Percentiles rank a stretch among this genome's conserved stretches.
Evolutionary conservation across 2,888 invertebrate species (phyloP).

Genomic region (Eutolmus rufibarbis): DNA sequence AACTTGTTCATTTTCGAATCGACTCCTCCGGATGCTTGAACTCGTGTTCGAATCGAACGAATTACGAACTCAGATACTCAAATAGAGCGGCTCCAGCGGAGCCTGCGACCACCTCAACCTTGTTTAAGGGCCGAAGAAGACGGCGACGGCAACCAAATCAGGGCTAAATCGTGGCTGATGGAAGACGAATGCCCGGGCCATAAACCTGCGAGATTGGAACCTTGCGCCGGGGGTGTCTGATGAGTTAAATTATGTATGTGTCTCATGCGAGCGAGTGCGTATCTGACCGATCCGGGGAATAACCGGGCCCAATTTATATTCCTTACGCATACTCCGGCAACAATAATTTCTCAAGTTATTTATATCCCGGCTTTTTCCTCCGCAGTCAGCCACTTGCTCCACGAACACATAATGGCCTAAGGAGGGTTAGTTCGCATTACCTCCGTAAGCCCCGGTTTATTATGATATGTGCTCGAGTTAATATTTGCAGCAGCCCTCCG

Average conservation of each 20-base stretch:
- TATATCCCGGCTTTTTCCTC: conserved; percentile 31
- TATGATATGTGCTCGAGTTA: conserved; percentile 38
- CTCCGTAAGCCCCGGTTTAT: conserved; percentile 25
- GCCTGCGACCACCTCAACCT: not conserved
- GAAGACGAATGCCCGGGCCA: conserved; percentile 8
- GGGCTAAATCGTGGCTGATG: not conserved
- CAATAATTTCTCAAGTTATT: conserved; percentile 47
- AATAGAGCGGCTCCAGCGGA: not conserved
- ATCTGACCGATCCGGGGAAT: conserved; percentile 18
- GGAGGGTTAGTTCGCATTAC: conserved; percentile 35
- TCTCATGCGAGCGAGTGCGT: not conserved
- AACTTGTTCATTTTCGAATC: conserved; percentile 34
- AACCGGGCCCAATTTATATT: conserved; percentile 45
- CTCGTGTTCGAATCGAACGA: not conserved
- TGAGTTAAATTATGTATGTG: conserved; percentile 27
- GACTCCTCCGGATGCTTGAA: not conserved
- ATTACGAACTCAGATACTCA: not conserved
- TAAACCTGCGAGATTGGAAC: conserved; percentile 14
- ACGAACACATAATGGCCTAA: conserved; percentile 9
- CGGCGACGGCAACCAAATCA: conserved; percentile 1
- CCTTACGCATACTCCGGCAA: conserved; percentile 45
- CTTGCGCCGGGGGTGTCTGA: conserved; percentile 5
- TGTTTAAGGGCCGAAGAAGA: not conserved
- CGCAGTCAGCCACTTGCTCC: not conserved
- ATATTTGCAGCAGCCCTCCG: conserved; percentile 21